Evolutionary conservation across 2,888 invertebrate genomes (phyloP).

Genomic region (Syrphus vitripennis): DNA sequence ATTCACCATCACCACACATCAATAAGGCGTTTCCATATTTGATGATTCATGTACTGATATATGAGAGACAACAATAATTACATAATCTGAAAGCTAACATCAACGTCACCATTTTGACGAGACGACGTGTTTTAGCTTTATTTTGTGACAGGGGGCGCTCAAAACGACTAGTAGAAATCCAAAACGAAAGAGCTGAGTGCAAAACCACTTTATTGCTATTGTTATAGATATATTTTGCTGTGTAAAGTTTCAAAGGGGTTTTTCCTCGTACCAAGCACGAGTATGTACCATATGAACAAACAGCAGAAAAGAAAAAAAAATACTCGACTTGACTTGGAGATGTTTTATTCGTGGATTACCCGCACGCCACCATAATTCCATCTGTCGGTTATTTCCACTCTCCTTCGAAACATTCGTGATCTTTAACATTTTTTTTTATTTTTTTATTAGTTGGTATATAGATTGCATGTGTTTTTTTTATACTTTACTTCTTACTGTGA

Average conservation of each 20-base stretch:
- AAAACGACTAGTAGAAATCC: constrained; percentile 17
- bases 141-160: constrained; percentile 8
- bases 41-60: constrained; percentile 57
- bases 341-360: constrained; percentile 46
- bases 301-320: not conserved
- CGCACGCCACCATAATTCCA: not conserved
- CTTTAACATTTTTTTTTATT: constrained; percentile 55
- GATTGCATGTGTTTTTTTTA: constrained; percentile 39
- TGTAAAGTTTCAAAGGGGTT: constrained; percentile 31
- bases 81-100: constrained; percentile 60
- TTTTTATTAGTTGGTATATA: constrained; percentile 7
- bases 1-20: not conserved
- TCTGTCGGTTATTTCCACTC: constrained; percentile 30
- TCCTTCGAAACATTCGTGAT: constrained; percentile 52
- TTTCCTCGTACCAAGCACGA: constrained; percentile 55
- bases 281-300: constrained; percentile 20
- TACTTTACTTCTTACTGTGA: not conserved
- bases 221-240: not conserved
- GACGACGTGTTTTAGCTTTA: not conserved
- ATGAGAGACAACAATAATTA: constrained; percentile 43
- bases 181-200: constrained; percentile 64
- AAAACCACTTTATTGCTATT: constrained; percentile 35
- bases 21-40: constrained; percentile 49
- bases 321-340: constrained; percentile 14
- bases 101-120: constrained; percentile 11